Base-by-base conservation (phyloP, 2,113 vertebrate species). In the Rhabdornis inornatus region DNA sequence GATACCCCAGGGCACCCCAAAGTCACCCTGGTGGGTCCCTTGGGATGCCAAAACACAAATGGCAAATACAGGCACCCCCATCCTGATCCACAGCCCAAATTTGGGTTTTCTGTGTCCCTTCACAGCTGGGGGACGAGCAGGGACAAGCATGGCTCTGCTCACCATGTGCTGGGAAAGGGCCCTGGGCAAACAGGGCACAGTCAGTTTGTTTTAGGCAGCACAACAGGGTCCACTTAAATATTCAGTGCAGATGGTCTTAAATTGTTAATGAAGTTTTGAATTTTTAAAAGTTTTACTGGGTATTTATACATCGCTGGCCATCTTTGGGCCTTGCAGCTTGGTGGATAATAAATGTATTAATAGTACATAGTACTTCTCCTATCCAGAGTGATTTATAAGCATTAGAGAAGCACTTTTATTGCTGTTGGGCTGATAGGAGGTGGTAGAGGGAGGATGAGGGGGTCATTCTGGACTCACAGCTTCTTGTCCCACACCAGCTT, bases 261-360 rank as follows among this genome's bases (percentile, higher is more conserved):
- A 95, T 97, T 91, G 74, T 95, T 96, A 91, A 96, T 90, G 91
- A 77, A 79, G 89, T 76, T 94, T 55, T 95, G 91, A 91, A 94
- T 97, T 94, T 95, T 96, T 94, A 45, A 96, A 82, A 74, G 28
- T 95, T 95, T 91, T 30, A 7, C 93, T 79, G 89, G 89, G 6
- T 96, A 94, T 96, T 96, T 97, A 82, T 95, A 31, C 76, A 60
- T 74, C 11, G 2, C 63, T 70, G 75, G 37, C 81, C 25, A 0
- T 92, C 93, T 87, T 42, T 21, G 68, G 74, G 45, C 78, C 82
- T 85, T 27, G 89, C 69, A 79, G 96, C 84, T 61, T 2, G 50
- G 55, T 71, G 52, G 87, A 37, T 95, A 88, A 92, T 95, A 88
- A 92, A 93, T 96, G 87, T 39, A 55, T 94, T 91, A 91, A 83